Evolutionary conservation across 2,113 vertebrate species (phyloP), one percentile per base, ranked within the genome.

Genomic region (Parus major): DNA sequence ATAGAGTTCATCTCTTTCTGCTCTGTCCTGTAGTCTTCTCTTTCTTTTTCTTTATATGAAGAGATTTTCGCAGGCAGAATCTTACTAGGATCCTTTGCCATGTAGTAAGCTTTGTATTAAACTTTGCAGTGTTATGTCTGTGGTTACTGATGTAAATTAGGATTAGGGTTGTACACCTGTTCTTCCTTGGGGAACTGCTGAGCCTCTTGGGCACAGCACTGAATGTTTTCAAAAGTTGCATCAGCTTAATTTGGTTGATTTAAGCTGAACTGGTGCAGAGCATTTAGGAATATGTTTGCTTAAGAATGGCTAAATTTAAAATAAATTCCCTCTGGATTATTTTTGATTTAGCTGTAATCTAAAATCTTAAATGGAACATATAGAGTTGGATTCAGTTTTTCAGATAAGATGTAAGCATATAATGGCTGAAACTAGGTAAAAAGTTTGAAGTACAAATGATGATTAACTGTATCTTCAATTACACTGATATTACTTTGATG

Each of bases 401-500:
- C 44, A 29, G 21, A 1, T 44, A 69, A 28, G 23, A 35, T 0
- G 0, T 27, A 41, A 63, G 28, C 5, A 4, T 68, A 12, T 69
- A 0, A 3, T n/a, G 42, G 29, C 53, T 82, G 78, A 65, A 90
- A 78, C 16, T 7, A 5, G 60, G 10, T 44, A 61, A 36, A 8
- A 65, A 36, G 10, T 42, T 76, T 55, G 12, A 35, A 44, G 63
- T 83, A 24, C 27, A 68, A 52, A 21, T 50, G 50, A 49, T 55
- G 15, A 28, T 63, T 71, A 56, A 73, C 33, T 44, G 7, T 61
- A 11, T 53, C 7, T 79, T 82, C 39, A 66, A 1, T 63, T 88
- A 44, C 10, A 44, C 14, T 53, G 36, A 46, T 20, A 15, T 46
- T 75, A n/a, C 31, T 73, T 70, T 14, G 12, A 22, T 42, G 28